Evolutionary conservation across 2,113 vertebrate species (phyloP).

Genomic region (Tragelaphus imberbis): DNA sequence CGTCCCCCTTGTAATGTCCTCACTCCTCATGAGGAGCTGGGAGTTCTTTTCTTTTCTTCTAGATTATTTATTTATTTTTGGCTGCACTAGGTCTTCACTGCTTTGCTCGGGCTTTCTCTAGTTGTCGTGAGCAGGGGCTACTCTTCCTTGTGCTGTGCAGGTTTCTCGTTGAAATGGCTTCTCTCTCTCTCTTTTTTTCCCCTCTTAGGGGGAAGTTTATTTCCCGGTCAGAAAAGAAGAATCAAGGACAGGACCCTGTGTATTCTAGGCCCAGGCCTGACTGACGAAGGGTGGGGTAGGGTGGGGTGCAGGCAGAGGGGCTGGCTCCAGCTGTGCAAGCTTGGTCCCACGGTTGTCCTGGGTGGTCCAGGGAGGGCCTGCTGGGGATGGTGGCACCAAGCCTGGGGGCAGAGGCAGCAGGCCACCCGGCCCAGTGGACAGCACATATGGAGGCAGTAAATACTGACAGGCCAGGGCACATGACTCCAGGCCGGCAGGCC

Average conservation of each 20-base stretch:
- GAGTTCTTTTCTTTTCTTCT: not conserved
- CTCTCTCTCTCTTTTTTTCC: not conserved
- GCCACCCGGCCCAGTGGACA: conserved; percentile 37
- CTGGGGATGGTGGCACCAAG: conserved; percentile 18
- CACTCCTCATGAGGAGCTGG: not conserved
- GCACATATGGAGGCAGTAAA: conserved; percentile 77
- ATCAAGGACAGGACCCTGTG: conserved; percentile 75
- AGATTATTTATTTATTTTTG: not conserved
- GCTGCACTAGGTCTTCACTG: not conserved
- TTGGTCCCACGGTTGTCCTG: conserved; percentile 77
- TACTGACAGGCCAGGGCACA: conserved; percentile 79
- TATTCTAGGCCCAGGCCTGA: conserved; percentile 46
- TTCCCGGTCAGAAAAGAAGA: conserved; percentile 81
- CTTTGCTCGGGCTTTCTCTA: not conserved
- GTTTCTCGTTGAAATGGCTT: not conserved
- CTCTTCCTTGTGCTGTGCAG: not conserved
- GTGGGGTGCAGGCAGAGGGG: conserved; percentile 62
- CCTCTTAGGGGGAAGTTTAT: conserved; percentile 79
- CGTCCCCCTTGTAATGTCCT: not conserved
- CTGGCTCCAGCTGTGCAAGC: conserved; percentile 70
- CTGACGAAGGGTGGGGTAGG: not conserved
- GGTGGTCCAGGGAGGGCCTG: conserved; percentile 33
- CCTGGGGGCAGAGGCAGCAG: conserved; percentile 17
- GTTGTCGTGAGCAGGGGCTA: not conserved
- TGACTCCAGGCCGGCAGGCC: conserved; percentile 66